These are phyloP conservation scores for Phrynocephalus vlangalii DNA, from an alignment of 2,797 vertebrate genomes.

Conservation along the genomic window DNA sequence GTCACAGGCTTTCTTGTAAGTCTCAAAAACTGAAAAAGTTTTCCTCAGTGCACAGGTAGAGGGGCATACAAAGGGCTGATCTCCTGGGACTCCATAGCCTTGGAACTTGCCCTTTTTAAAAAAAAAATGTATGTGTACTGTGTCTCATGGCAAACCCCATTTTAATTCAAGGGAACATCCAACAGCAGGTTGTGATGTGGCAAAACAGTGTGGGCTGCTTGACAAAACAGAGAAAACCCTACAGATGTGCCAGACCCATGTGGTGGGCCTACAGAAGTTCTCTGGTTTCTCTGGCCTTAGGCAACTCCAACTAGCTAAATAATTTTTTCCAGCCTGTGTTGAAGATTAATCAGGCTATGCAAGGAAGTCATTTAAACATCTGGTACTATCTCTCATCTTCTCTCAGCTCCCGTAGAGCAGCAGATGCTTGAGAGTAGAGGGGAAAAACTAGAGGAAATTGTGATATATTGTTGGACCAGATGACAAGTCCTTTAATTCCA, in stretches of 20 bases:
- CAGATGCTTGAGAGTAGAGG: too few species aligned
- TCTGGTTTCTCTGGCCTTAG: neutral
- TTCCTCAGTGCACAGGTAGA: neutral
- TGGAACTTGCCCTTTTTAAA: too few species aligned
- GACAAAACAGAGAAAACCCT: too few species aligned
- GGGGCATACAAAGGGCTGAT: neutral
- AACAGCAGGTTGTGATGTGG: neutral
- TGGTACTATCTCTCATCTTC: too few species aligned
- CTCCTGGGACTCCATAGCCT: neutral
- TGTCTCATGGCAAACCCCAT: neutral
- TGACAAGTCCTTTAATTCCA: too few species aligned
- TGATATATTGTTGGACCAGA: too few species aligned
- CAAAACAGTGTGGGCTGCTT: too few species aligned
- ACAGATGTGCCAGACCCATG: neutral
- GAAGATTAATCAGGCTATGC: too few species aligned
- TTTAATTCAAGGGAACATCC: neutral
- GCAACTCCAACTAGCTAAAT: neutral
- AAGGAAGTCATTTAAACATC: too few species aligned
- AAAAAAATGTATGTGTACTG: too few species aligned
- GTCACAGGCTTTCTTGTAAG: neutral
- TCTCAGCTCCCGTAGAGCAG: too few species aligned
- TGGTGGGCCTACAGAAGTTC: neutral
- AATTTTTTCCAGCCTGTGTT: neutral
- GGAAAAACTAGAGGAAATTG: too few species aligned
- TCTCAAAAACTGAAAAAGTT: neutral